These are phyloP conservation scores for Scelioninae gen. 1 DNA, from an alignment of 2,888 invertebrate species.

Conservation along the genomic window DNA sequence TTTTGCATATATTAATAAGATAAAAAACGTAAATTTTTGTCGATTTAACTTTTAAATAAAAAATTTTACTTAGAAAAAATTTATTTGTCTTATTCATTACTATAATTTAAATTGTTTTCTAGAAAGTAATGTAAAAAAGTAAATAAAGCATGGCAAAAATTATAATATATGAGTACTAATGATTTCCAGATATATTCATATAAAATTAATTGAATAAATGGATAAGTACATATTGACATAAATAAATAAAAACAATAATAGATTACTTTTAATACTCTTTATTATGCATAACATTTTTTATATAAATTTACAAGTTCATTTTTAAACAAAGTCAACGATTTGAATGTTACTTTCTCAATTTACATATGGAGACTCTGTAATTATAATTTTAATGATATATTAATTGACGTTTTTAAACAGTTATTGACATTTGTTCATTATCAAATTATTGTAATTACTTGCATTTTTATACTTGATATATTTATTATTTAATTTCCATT, in stretches of 20 bases:
- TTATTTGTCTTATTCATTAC: too few species aligned
- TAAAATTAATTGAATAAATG: too few species aligned
- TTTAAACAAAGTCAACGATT: not conserved
- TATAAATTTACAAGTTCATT: slow-evolving; percentile 20
- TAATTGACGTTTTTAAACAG: slow-evolving; percentile 31
- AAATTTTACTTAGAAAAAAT: not conserved
- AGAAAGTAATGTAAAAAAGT: too few species aligned
- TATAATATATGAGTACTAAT: too few species aligned
- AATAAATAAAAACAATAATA: not conserved
- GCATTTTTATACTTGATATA: not conserved
- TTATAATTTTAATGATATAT: slow-evolving; percentile 11
- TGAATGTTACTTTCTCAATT: not conserved
- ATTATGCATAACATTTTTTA: slow-evolving; percentile 13
- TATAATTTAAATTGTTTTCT: too few species aligned
- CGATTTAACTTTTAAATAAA: too few species aligned
- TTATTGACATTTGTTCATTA: slow-evolving; percentile 23
- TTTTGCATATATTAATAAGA: not conserved
- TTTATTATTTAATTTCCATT: not conserved
- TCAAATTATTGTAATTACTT: slow-evolving; percentile 1
- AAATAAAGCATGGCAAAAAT: too few species aligned
- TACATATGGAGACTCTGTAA: not conserved
- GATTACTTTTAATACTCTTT: slow-evolving; percentile 13
- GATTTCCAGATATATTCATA: too few species aligned
- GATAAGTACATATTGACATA: too few species aligned
- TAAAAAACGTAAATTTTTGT: too few species aligned